phyloP scores from a whole-genome alignment of 1,140 invertebrate genomes.

The Drosophila truncata region DNA sequence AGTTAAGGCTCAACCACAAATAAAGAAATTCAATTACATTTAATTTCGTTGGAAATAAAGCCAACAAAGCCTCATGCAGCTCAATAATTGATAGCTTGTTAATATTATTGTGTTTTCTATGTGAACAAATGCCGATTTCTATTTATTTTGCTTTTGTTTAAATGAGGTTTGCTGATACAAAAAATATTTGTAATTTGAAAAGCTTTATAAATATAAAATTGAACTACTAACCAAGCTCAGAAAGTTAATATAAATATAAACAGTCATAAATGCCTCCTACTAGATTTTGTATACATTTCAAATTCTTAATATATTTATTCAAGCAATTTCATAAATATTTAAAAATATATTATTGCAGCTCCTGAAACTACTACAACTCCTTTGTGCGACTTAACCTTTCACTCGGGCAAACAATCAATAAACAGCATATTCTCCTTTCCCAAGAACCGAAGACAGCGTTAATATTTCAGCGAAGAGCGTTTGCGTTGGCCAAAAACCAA shows the following conservation, averaged over 20 bases:
- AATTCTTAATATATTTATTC: background rate
- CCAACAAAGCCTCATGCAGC: background rate
- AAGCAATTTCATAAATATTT: background rate
- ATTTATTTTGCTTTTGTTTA: background rate
- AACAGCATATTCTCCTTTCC: conserved; percentile 8
- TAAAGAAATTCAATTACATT: conserved; percentile 1
- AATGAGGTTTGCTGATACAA: background rate
- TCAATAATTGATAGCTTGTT: background rate
- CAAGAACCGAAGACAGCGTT: conserved; percentile 11
- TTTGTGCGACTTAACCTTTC: conserved; percentile 10
- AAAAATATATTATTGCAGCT: background rate
- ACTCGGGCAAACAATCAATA: conserved; percentile 25
- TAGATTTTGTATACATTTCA: background rate
- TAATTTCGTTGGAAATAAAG: conserved; percentile 6
- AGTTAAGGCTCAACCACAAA: background rate
- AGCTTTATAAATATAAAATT: background rate
- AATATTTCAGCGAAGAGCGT: conserved; percentile 32
- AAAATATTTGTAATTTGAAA: background rate
- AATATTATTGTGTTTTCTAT: no score
- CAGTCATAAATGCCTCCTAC: background rate
- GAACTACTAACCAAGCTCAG: background rate
- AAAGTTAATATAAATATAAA: background rate
- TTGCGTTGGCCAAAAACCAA: background rate
- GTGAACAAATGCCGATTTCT: background rate
- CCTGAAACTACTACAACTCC: no score